A percentile compares a stretch with the other conserved stretches of the same genome.
Evolutionary conservation across 1,140 invertebrate species (phyloP).

Genomic region (Oscheius sp.): DNA sequence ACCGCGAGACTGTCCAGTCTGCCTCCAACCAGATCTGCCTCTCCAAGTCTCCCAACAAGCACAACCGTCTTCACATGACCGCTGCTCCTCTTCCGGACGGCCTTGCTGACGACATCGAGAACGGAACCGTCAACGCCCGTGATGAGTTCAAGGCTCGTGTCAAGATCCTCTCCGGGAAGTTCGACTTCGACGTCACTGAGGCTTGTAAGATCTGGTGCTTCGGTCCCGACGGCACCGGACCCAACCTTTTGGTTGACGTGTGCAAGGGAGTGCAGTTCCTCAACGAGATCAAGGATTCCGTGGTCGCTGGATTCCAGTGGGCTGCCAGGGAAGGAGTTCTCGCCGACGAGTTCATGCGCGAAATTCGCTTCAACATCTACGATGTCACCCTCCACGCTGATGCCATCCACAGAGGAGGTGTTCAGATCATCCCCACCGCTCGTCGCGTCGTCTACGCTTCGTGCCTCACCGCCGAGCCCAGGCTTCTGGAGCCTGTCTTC

Average conservation of each 20-base stretch:
- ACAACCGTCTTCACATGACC: slow-evolving; percentile 97
- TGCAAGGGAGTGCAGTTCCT: slow-evolving; percentile 95
- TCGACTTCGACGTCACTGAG: slow-evolving; percentile 94
- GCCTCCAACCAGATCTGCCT: slow-evolving; percentile 91
- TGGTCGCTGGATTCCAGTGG: slow-evolving; percentile 99
- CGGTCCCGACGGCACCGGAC: slow-evolving; percentile 94
- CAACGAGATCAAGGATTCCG: slow-evolving; percentile 94
- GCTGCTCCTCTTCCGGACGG: slow-evolving; percentile 91
- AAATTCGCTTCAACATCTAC: slow-evolving; percentile 94
- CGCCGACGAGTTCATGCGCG: slow-evolving; percentile 95
- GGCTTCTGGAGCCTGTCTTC: slow-evolving; percentile 97
- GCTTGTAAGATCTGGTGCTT: slow-evolving; percentile 99
- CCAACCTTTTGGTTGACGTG: slow-evolving; percentile 93
- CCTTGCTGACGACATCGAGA: slow-evolving; percentile 92
- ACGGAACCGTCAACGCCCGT: slow-evolving; percentile 85
- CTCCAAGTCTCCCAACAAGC: slow-evolving; percentile 99
- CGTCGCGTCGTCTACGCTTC: slow-evolving; percentile 93
- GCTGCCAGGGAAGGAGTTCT: slow-evolving; percentile 97
- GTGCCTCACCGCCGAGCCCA: slow-evolving; percentile 83
- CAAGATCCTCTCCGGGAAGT: slow-evolving; percentile 90
- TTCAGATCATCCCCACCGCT: slow-evolving; percentile 98
- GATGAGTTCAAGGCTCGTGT: slow-evolving; percentile 94
- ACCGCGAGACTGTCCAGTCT: slow-evolving; percentile 94
- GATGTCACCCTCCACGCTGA: slow-evolving; percentile 98
- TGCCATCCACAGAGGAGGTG: slow-evolving; percentile 99